Evolutionary conservation across 1,140 invertebrate genomes (phyloP).

Genomic region (Tribolium castaneum): DNA sequence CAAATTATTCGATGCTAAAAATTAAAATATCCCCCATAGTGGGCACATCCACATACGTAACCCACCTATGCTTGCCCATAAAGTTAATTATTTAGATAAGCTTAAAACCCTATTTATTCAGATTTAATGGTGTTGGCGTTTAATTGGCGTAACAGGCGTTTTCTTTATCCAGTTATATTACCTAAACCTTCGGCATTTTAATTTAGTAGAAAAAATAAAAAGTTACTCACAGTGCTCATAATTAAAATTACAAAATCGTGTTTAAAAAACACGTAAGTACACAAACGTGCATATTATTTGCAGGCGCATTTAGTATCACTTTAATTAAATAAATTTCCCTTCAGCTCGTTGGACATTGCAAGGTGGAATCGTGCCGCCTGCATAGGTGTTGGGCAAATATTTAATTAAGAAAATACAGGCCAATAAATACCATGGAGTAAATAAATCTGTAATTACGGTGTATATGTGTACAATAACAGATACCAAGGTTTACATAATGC

Average conservation of each 20-base stretch:
- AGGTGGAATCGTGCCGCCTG: neutral
- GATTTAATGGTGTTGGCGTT: neutral
- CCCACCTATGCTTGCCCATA: neutral
- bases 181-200: neutral
- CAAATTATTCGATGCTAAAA: neutral
- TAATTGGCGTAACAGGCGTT: neutral
- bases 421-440: conserved; percentile 24
- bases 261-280: neutral
- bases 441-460: conserved; percentile 31
- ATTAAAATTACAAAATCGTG: neutral
- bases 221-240: neutral
- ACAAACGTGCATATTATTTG: neutral
- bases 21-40: neutral
- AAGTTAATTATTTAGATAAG: neutral
- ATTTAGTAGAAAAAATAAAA: neutral
- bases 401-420: conserved; percentile 28
- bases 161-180: neutral
- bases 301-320: neutral
- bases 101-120: neutral
- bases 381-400: conserved; percentile 28
- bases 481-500: conserved; percentile 30
- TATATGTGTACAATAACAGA: conserved; percentile 22
- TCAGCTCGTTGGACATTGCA: neutral
- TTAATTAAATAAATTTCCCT: neutral
- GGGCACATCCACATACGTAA: neutral